A percentile compares a stretch with the other conserved stretches of the same genome.
phyloP scores from a whole-genome alignment of 2,113 vertebrate genomes.

The Actenoides lindsayi region DNA sequence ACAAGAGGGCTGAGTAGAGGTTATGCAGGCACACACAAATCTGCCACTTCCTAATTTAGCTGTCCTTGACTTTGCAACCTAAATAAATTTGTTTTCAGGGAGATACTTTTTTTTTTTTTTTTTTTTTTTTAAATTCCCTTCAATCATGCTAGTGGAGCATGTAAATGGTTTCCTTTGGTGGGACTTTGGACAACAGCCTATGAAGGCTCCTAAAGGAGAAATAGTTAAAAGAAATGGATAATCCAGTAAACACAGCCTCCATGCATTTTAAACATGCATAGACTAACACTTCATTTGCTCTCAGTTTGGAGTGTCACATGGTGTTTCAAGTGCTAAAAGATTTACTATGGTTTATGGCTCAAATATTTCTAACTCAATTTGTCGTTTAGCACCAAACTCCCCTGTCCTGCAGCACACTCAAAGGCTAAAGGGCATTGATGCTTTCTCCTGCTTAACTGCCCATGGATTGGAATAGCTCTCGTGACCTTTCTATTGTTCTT shows the following conservation, averaged over 20 bases:
- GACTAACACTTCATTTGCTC: conserved; percentile 68
- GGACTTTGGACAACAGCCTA: background rate
- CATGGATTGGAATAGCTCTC: conserved; percentile 20
- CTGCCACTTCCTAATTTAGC: conserved; percentile 58
- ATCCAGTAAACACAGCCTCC: conserved; percentile 32
- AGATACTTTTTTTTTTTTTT: background rate
- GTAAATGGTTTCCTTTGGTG: background rate
- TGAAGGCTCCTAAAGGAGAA: background rate
- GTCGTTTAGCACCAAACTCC: conserved; percentile 75
- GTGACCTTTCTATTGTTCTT: conserved; percentile 22
- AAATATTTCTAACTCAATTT: conserved; percentile 81
- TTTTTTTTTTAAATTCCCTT: background rate
- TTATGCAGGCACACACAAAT: conserved; percentile 50
- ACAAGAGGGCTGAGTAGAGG: conserved; percentile 50
- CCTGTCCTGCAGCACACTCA: conserved; percentile 68
- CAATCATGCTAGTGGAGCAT: background rate
- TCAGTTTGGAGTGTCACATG: conserved; percentile 42
- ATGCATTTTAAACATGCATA: conserved; percentile 24
- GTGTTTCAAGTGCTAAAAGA: conserved; percentile 71
- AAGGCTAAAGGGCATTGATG: conserved; percentile 70
- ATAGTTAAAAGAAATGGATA: conserved; percentile 26
- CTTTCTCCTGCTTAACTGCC: conserved; percentile 44
- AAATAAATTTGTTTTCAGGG: conserved; percentile 33
- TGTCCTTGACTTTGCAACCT: conserved; percentile 53
- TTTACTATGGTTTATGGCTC: conserved; percentile 78